Evolutionary conservation across 30 jellyfish, hydroid and myxozoan species (phyloP).

Genomic region (Rhopilema esculentum): DNA sequence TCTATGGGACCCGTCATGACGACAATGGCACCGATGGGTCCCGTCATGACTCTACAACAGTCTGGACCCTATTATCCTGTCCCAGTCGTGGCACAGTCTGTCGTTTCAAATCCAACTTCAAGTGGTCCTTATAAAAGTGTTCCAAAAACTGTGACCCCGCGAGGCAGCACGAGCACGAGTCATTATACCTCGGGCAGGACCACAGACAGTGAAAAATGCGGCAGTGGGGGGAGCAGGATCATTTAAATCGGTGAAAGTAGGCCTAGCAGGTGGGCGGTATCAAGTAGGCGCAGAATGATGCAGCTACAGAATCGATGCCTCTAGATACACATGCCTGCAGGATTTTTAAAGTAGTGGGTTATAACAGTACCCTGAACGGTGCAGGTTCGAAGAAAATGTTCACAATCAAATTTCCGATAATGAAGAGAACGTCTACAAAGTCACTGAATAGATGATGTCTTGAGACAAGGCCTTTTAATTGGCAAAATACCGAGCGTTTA

Average conservation of each 20-base stretch:
- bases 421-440: too few relatives aligned
- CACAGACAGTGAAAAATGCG: constrained; percentile 68
- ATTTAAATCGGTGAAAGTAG: not conserved
- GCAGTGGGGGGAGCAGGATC: constrained; percentile 71
- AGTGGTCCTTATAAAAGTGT: constrained; percentile 39
- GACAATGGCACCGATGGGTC: constrained; percentile 57
- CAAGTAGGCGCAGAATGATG: not conserved
- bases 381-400: too few relatives aligned
- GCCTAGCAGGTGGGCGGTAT: not conserved
- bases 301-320: too few relatives aligned
- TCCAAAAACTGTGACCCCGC: constrained; percentile 68
- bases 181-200: constrained; percentile 63
- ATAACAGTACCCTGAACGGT: too few relatives aligned
- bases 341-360: not conserved
- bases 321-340: not conserved
- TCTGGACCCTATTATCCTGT: constrained; percentile 47
- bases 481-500: not conserved
- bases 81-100: constrained; percentile 76
- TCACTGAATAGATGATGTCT: too few relatives aligned
- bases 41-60: constrained; percentile 57
- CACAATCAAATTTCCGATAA: too few relatives aligned
- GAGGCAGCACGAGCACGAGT: constrained; percentile 81
- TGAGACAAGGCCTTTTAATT: too few relatives aligned
- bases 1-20: constrained; percentile 60
- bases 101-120: constrained; percentile 66